Evolutionary conservation across 2,888 invertebrate species (phyloP), one percentile per base, ranked within the genome.

Genomic region (Tuta absoluta): DNA sequence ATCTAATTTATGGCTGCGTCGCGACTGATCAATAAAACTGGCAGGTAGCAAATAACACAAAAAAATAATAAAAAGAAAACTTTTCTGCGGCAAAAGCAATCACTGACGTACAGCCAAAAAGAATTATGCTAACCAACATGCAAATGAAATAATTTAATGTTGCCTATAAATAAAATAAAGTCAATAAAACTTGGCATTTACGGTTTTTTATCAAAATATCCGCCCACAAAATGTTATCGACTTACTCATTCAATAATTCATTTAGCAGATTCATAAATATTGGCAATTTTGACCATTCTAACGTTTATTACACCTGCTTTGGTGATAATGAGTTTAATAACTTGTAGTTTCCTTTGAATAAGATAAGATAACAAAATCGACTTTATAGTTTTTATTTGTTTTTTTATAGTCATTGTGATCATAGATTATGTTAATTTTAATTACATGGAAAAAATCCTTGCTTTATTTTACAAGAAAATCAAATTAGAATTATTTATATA

Each of bases 1-100:
- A 82, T 82, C 76, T 66, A 80, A 81, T 82, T 83, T 79, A 74
- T 72, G 66, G 71, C 68, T 48, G 71, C 72, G 74, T 56, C 57
- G 61, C 63, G n/a, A 63, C 48, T 45, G 45, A 60, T 33, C 45
- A 45, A 45, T 61, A 61, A 33, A 23, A 24, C 28, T 49, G 33
- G 49, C n/a, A 12, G 10, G 41, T 24, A 45, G 17, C 23, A 53
- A 53, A 53, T 4, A 24, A 21, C 12, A 14, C 17, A 53, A 23
- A 19, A 21, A 8, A 23, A 21, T 23, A 51, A 24, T 23, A 21
- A 45, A 45, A 41, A 0, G 4, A 45, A 45, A 45, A 45, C 4
- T 17, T 45, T n/a, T n/a, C 49, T 19, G 10, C 10, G 21, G 23
- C 51, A 23, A 53, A 53, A 23, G 51, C 51, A 14, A 24, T 8